These are phyloP conservation scores for Neosilurus mollespiculum DNA, from an alignment of 2,797 vertebrate species.

Conservation along the genomic window DNA sequence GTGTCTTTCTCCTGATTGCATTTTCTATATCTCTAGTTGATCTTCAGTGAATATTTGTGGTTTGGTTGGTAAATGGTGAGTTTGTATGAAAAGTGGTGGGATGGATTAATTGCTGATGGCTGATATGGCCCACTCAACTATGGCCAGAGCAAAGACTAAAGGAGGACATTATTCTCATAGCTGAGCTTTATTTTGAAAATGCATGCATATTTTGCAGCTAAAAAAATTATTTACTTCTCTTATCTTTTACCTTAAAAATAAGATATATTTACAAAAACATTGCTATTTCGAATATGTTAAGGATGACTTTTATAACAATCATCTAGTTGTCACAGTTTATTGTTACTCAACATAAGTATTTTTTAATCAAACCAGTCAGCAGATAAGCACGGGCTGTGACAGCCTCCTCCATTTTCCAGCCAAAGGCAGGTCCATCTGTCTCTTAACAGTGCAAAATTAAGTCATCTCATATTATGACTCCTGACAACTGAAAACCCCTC, in stretches of 20 bases:
- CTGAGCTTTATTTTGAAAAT: neutral
- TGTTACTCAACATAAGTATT: neutral
- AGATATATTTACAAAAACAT: neutral
- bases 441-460: conserved; percentile 27
- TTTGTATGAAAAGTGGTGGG: conserved; percentile 72
- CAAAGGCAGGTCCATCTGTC: conserved; percentile 19
- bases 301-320: neutral
- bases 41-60: neutral
- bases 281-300: neutral
- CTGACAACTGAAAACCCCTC: conserved; percentile 51
- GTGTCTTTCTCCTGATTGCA: neutral
- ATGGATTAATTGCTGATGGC: conserved; percentile 77
- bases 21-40: neutral
- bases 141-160: neutral
- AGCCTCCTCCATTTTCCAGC: neutral
- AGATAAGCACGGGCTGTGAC: conserved; percentile 34
- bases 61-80: conserved; percentile 11
- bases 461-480: conserved; percentile 46
- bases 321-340: neutral
- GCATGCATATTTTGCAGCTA: neutral
- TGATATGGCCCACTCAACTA: conserved; percentile 65
- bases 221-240: neutral
- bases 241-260: neutral
- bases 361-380: neutral
- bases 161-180: neutral